phyloP scores from a whole-genome alignment of 2,888 invertebrate species.

The Acanthoscelides obtectus region DNA sequence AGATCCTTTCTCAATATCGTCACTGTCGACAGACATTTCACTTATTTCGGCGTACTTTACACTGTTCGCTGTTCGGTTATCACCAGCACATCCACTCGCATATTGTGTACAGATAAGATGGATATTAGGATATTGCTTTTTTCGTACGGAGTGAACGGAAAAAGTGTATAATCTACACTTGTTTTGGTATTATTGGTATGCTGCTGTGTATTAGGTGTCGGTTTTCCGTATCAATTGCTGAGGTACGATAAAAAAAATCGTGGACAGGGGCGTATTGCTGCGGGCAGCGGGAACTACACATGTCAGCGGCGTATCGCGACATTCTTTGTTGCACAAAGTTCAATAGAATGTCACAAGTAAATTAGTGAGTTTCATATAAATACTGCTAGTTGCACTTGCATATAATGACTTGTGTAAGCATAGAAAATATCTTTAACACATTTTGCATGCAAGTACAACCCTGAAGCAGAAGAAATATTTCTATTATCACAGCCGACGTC shows the following conservation, averaged over 20 bases:
- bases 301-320: not conserved
- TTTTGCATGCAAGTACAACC: too few relatives aligned
- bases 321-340: too few relatives aligned
- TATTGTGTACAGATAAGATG: not conserved
- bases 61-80: not conserved
- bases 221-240: not conserved
- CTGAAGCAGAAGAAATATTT: too few relatives aligned
- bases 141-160: not conserved
- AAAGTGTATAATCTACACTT: not conserved
- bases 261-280: not conserved
- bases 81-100: not conserved
- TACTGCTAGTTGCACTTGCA: too few relatives aligned
- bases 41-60: too few relatives aligned
- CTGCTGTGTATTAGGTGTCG: not conserved
- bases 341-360: too few relatives aligned
- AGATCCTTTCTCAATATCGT: too few relatives aligned
- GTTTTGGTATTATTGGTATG: not conserved
- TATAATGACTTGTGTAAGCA: too few relatives aligned
- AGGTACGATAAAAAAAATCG: not conserved
- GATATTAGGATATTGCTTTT: not conserved
- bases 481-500: too few relatives aligned
- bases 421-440: too few relatives aligned
- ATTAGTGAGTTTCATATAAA: too few relatives aligned
- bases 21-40: not conserved
- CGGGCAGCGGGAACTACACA: not conserved